Evolutionary conservation across 2,113 vertebrate species (phyloP), one percentile per base, ranked within the genome.

Genomic region (Ammodytes dubius): DNA sequence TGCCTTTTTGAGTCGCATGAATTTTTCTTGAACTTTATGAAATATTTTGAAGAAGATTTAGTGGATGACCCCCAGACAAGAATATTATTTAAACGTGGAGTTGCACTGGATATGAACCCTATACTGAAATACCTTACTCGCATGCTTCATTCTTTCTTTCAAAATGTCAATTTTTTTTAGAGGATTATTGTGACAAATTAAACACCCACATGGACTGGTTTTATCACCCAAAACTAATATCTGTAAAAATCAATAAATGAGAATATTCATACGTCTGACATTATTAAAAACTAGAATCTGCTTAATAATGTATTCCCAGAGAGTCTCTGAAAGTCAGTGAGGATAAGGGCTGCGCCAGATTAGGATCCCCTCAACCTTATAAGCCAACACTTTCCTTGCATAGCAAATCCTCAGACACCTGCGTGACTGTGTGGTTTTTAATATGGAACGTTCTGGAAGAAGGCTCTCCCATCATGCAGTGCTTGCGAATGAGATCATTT

Each of bases 401-500:
- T 74, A 81, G 77, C 77, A 89, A 82, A 90, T 91, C 87, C 82
- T 77, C 70, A 70, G 82, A 88, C 83, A 80, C 87, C 80, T 82
- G 70, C 60, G 9, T 80, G 81, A 84, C 70, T 60, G 50, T n/a
- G 47, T 10, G 52, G 47, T 57, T 10, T 72, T 88, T 82, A 82
- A 77, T 81, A 61, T 17, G 35, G 73, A 89, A 88, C 17, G 14
- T 87, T 87, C 83, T 70, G 5, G 67, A 27, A 27, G 27, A 27
- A 83, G 60, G 37, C 78, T 75, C 63, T 82, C 78, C 87, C 89
- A 89, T 88, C 91, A 89, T 85, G 83, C 88, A 65, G 67, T 42
- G 74, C 83, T 81, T 77, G 79, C 74, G 84, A 91, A 91, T 67
- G 77, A 88, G 89, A 91, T 89, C 17, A 89, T 91, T 88, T 82